A percentile compares a stretch with the other conserved stretches of the same genome.
Evolutionary conservation across 2,888 invertebrate genomes (phyloP).

Genomic region (Cryptocheilus praepositus): DNA sequence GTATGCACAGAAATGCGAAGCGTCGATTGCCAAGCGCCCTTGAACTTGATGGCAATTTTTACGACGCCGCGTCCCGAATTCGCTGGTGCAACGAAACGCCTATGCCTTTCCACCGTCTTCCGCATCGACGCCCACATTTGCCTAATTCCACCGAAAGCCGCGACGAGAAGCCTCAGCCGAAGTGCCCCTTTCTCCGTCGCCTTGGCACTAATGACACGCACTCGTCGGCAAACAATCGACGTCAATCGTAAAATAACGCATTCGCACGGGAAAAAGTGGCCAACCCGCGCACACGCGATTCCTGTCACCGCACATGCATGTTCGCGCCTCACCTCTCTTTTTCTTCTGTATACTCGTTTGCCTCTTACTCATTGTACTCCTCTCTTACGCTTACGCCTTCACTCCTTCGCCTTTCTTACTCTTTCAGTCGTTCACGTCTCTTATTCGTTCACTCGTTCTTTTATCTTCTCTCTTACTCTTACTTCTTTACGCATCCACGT

Average conservation of each 20-base stretch:
- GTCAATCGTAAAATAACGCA: conserved; percentile 4
- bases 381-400: conserved; percentile 26
- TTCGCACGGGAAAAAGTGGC: background rate
- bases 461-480: conserved; percentile 27
- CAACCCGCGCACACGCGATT: conserved; percentile 16
- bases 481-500: conserved; percentile 18
- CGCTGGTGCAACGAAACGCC: too few species aligned
- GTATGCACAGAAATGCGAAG: too few species aligned
- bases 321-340: conserved; percentile 25
- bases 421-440: conserved; percentile 14
- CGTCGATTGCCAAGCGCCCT: too few species aligned
- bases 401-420: conserved; percentile 13
- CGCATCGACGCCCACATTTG: background rate
- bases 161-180: too few species aligned
- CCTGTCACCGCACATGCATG: conserved; percentile 17
- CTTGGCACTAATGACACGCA: too few species aligned
- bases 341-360: conserved; percentile 16
- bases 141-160: too few species aligned
- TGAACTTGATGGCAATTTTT: too few species aligned
- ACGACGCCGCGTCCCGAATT: too few species aligned
- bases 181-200: background rate
- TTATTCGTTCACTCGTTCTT: conserved; percentile 17
- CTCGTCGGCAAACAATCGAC: too few species aligned
- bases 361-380: conserved; percentile 22
- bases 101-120: background rate